Base-by-base conservation (phyloP, 2,888 invertebrate species). In the Mimas tiliae region DNA sequence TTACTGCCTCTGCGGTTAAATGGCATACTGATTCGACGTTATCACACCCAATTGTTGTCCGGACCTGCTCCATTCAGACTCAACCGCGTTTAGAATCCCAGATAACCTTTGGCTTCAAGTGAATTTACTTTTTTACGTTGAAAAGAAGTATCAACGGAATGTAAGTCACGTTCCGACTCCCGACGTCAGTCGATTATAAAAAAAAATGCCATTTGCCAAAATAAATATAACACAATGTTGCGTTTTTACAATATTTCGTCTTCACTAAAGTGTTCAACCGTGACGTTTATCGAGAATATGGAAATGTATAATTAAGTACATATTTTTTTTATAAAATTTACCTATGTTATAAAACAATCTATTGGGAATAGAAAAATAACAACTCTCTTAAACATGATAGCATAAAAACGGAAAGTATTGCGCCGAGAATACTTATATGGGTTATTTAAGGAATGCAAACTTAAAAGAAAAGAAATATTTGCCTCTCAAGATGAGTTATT, bases 41-140 rank as follows among this genome's bases (percentile, higher is more conserved):
- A 82, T 83, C 81, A 79, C 74, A 71, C 74, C 69, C 79, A 73
- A 87, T 87, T 88, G 85, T 88, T 82, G 83, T 82, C 72, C 69
- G 75, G 79, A 75, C 70, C 76, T 74, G 77, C 76, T 72, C 82
- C 74, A 84, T 87, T 87, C 81, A 82, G 76, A 65, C 65, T 67
- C 73, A 72, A 71, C 72, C 79, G 83, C 78, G 81, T 75, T 68
- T 77, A 72, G 86, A 87, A 89, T 87, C 71, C 74, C 72, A 79
- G 85, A 89, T 88, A 85, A 80, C 82, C 79, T 80, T 79, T 78
- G 73, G 72, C 74, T 75, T 76, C 69, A 72, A 78, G 72, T 74
- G 72, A 84, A 81, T 83, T 79, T 73, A 75, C 74, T 82, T 81
- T 86, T 27, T 72, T 80, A 72, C 75, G 74, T 75, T 76, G 73